Conservation (phyloP, 2,888 invertebrate genomes). For the Macrophya alboannulata region DNA sequence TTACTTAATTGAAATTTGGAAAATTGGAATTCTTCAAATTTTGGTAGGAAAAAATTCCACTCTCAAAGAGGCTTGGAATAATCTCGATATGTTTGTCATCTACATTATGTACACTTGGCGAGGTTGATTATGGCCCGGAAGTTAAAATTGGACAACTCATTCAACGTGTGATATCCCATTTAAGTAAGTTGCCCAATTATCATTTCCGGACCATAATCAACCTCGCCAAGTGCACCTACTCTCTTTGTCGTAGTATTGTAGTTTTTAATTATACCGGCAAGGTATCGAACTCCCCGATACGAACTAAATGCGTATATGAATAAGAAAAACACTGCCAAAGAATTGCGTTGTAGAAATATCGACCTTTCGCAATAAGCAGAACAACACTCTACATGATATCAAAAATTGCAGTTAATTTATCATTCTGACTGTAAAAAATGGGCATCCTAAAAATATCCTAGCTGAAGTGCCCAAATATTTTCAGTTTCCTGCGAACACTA, state of each 20-base stretch:
- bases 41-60: no score
- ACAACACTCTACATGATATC: neutral
- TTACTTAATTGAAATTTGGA: no score
- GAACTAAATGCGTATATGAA: neutral
- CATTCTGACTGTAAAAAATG: neutral
- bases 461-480: neutral
- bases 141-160: no score
- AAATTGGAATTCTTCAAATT: no score
- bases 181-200: no score
- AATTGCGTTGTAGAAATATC: conserved; percentile 17
- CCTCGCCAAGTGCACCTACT: neutral
- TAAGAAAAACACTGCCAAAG: neutral
- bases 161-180: no score
- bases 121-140: no score
- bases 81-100: neutral
- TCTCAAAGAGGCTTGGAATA: neutral
- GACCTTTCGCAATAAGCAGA: neutral
- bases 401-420: neutral
- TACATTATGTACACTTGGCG: no score
- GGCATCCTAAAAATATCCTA: neutral
- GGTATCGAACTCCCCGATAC: neutral
- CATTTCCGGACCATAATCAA: no score
- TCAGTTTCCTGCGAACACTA: neutral
- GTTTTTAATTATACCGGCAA: neutral
- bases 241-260: neutral